Evolutionary conservation across 1,140 invertebrate species (phyloP), one percentile per base, ranked within the genome.

Genomic region (Spodoptera litura): DNA sequence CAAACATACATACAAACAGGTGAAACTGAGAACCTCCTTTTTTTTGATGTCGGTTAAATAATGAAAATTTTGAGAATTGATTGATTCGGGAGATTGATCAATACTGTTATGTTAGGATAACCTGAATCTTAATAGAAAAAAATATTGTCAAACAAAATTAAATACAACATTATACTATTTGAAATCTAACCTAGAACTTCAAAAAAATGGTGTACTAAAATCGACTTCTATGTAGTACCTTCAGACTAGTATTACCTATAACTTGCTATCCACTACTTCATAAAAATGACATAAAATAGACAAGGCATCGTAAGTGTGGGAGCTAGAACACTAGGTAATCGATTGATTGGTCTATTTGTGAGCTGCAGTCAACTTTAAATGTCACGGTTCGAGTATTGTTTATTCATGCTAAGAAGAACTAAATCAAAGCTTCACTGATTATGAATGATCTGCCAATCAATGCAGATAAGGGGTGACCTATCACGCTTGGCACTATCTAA

Each of bases 401-500:
- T 68, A 68, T 68, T 68, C 49, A 68, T 68, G 38, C n/a, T 64
- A 11, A 64, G 15, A 64, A 44, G 61, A 64, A 64, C n/a, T 31
- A 13, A 38, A 31, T 31, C 58, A 61, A 61, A 61, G 58, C 25
- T 52, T 52, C 49, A 49, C 9, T 49, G 61, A 15, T 35, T 64
- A 64, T 64, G n/a, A 38, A 49, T 49, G 27, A 35, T 11, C 61
- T 64, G 61, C 38, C 61, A 44, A 64, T 49, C 61, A 11, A 15
- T 20, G 8, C 13, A 15, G 38, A 20, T 56, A 15, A 20, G n/a
- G 38, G 38, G 13, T 64, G 20, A 64, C 61, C 61, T 64, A 44
- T 64, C 61, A 64, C 38, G 61, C 4, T 2, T 11, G 3, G 5
- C 20, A 8, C 20, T 49, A 15, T 15, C 20, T 64, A 35, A 49